Evolutionary conservation across 2,113 vertebrate species (phyloP).

Genomic region (Emydura subglobosa): DNA sequence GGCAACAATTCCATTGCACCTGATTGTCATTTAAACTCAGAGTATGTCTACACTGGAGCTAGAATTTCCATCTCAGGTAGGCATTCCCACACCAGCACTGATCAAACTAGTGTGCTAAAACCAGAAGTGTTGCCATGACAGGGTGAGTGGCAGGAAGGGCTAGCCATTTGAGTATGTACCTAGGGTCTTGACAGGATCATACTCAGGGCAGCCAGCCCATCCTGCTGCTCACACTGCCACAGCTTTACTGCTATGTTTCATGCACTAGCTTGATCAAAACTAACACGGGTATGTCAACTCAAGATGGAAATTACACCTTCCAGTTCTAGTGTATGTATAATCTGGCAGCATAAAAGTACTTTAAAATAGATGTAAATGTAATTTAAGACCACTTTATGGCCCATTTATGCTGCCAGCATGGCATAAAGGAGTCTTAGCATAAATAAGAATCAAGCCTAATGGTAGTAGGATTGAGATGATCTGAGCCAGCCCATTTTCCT

Average conservation of each 20-base stretch:
- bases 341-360: background rate
- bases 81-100: background rate
- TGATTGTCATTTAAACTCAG: background rate
- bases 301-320: no score
- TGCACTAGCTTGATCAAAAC: no score
- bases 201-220: background rate
- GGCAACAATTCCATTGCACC: background rate
- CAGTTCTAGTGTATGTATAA: no score
- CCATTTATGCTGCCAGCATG: background rate
- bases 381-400: background rate
- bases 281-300: no score
- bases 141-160: background rate
- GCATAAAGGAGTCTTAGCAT: background rate
- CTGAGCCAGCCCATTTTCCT: background rate
- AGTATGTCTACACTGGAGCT: background rate
- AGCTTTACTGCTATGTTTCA: no score
- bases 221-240: background rate
- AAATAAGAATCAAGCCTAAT: background rate
- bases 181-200: background rate
- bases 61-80: background rate
- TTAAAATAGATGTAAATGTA: background rate
- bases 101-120: no score
- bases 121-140: background rate
- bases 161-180: background rate
- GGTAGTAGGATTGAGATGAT: background rate